Conservation (phyloP, 1,140 invertebrate species). For the Brachionus koreanus region DNA sequence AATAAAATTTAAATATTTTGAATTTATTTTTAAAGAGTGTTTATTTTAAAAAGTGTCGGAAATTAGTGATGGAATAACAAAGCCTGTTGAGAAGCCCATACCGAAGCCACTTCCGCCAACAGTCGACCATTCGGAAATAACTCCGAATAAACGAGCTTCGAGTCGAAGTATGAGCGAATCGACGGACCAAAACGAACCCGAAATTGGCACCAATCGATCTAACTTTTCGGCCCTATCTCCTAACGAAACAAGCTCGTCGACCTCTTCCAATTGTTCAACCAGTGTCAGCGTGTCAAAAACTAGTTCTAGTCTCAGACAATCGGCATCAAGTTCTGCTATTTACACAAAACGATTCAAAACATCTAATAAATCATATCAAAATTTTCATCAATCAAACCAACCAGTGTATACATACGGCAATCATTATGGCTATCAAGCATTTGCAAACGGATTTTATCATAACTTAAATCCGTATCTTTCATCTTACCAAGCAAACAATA, state of each 20-base stretch:
- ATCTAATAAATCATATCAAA: not conserved
- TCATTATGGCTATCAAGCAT: not conserved
- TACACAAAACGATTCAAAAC: slow-evolving; percentile 35
- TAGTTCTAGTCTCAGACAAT: not conserved
- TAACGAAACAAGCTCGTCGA: not conserved
- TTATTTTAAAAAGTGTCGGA: not conserved
- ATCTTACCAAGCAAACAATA: not conserved
- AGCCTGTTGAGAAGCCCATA: slow-evolving; percentile 41
- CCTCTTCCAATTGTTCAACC: not conserved
- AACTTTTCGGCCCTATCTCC: not conserved
- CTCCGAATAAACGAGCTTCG: slow-evolving; percentile 5
- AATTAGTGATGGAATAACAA: slow-evolving; percentile 38
- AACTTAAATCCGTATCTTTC: not conserved
- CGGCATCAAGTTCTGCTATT: not conserved
- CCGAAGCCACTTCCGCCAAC: slow-evolving; percentile 38
- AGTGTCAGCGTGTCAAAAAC: not conserved
- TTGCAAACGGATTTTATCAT: not conserved
- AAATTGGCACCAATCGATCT: not conserved
- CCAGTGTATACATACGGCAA: not conserved
- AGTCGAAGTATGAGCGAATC: slow-evolving; percentile 14
- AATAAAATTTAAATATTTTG: not conserved
- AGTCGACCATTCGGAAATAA: slow-evolving; percentile 4
- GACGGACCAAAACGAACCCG: slow-evolving; percentile 1
- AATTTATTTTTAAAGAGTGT: not conserved
- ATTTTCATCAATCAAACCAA: not conserved